Conservation (phyloP, 2,888 invertebrate genomes). For the Chloromyia formosa region DNA sequence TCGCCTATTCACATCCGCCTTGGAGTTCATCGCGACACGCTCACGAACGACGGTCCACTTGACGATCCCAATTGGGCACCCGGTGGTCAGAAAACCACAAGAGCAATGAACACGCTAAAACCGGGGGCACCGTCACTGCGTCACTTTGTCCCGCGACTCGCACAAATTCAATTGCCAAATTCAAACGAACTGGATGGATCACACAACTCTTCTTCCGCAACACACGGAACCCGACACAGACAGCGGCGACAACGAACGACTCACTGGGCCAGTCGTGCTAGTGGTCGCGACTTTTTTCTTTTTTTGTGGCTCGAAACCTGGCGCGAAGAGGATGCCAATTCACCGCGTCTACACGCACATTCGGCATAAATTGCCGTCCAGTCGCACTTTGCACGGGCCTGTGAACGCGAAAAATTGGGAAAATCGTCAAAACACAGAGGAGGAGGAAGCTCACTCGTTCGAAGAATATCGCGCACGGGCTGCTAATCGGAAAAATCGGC, state of each 20-base stretch:
- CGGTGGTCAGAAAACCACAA: background rate
- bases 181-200: too few relatives aligned
- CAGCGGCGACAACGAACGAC: too few relatives aligned
- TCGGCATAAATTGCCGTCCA: background rate
- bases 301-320: background rate
- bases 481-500: background rate
- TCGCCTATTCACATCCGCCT: constrained; percentile 90
- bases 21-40: constrained; percentile 74
- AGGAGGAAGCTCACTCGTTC: background rate
- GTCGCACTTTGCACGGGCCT: background rate
- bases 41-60: background rate
- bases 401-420: background rate
- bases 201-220: too few relatives aligned
- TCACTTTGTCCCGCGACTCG: too few relatives aligned
- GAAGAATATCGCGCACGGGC: constrained; percentile 4
- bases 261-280: background rate
- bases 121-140: too few relatives aligned
- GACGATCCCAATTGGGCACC: background rate
- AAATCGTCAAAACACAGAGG: background rate
- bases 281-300: background rate
- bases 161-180: too few relatives aligned
- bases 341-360: background rate
- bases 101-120: too few relatives aligned
- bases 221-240: background rate
- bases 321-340: background rate